A percentile compares a stretch with the other conserved stretches of the same genome.
Evolutionary conservation across 2,888 invertebrate species (phyloP).

Genomic region (Melanargia galathea): DNA sequence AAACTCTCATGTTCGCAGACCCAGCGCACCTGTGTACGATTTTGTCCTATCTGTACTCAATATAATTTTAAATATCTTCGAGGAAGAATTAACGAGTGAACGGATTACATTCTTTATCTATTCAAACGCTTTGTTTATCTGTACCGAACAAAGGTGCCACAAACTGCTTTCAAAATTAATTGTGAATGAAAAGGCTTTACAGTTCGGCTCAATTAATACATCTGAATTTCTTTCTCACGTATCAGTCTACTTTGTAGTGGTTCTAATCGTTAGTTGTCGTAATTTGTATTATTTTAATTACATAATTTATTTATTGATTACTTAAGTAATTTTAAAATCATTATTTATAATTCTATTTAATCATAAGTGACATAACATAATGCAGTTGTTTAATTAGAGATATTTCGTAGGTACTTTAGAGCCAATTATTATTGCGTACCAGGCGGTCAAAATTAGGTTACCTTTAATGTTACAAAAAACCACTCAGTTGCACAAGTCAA

Average conservation of each 20-base stretch:
- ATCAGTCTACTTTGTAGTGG: neutral
- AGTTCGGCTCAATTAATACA: conserved; percentile 7
- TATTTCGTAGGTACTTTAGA: no score
- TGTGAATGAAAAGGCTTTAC: conserved; percentile 25
- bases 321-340: no score
- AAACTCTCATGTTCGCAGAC: no score
- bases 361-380: no score
- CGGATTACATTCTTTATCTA: conserved; percentile 66
- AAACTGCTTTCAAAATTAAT: conserved; percentile 25
- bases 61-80: neutral
- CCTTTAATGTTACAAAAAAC: no score
- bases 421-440: no score
- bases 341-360: no score
- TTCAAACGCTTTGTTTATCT: conserved; percentile 34
- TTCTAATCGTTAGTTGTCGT: neutral
- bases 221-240: conserved; percentile 21
- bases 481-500: no score
- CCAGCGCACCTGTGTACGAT: no score
- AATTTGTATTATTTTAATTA: conserved; percentile 13
- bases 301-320: no score
- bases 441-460: no score
- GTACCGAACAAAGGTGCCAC: conserved; percentile 28
- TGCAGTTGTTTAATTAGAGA: no score
- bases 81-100: conserved; percentile 50
- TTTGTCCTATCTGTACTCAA: neutral